Conservation (phyloP, 2,888 invertebrate species). For the Drosophila quinaria region DNA sequence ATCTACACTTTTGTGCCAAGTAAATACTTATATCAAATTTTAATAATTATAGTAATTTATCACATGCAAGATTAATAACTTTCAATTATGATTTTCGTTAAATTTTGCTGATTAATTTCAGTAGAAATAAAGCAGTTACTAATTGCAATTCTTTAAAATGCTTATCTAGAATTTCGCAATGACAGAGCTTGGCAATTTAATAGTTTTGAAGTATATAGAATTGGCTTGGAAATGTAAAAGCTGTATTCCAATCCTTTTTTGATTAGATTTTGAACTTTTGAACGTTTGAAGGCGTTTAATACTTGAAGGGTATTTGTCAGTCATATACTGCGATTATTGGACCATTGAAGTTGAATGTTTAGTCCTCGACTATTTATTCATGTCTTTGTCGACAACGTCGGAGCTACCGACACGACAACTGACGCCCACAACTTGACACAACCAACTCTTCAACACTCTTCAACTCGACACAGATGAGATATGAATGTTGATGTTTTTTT, state of each 20-base stretch:
- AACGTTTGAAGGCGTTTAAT: neutral
- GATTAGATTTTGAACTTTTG: neutral
- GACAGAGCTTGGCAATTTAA: neutral
- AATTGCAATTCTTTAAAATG: neutral
- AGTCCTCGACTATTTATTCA: constrained; percentile 59
- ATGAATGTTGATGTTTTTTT: constrained; percentile 44
- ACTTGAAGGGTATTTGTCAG: constrained; percentile 1
- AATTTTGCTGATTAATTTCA: constrained; percentile 16
- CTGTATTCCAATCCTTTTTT: neutral
- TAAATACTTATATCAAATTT: neutral
- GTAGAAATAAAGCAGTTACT: neutral
- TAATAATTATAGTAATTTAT: constrained; percentile 6
- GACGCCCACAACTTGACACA: constrained; percentile 69
- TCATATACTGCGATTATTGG: neutral
- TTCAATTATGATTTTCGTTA: neutral
- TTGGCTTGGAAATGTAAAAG: neutral
- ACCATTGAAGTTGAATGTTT: constrained; percentile 12
- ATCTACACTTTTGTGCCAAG: neutral
- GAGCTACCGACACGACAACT: constrained; percentile 47
- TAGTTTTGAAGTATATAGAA: neutral
- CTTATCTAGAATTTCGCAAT: constrained; percentile 6
- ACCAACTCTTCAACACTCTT: constrained; percentile 17
- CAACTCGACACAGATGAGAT: constrained; percentile 42
- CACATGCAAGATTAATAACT: neutral
- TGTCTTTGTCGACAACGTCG: constrained; percentile 45